Evolutionary conservation across 2,888 invertebrate genomes (phyloP).

Genomic region (Oscheius sp.): DNA sequence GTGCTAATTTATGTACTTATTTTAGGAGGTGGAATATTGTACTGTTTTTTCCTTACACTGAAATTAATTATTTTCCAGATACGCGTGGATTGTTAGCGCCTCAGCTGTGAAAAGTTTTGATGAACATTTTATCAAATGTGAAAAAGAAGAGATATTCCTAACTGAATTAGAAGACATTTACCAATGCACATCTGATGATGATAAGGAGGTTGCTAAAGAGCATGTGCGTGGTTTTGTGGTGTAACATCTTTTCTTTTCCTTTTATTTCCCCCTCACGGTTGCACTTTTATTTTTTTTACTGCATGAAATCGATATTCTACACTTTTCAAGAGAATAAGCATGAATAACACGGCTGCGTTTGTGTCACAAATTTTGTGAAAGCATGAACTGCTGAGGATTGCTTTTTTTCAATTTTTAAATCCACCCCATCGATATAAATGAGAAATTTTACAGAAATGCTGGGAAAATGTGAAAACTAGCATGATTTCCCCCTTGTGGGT

Average conservation of each 20-base stretch:
- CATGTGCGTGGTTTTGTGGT: slow-evolving; percentile 43
- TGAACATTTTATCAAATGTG: slow-evolving; percentile 54
- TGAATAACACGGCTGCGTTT: too few species aligned
- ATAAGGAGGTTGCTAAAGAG: slow-evolving; percentile 53
- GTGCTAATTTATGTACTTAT: slow-evolving; percentile 46
- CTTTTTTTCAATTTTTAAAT: not conserved
- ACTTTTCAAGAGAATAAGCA: too few species aligned
- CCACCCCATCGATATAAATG: not conserved
- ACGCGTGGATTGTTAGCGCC: slow-evolving; percentile 49
- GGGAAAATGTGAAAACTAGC: slow-evolving; percentile 46
- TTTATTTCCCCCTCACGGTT: not conserved
- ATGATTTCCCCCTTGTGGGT: slow-evolving; percentile 54
- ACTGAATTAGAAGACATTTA: slow-evolving; percentile 48
- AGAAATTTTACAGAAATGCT: slow-evolving; percentile 56
- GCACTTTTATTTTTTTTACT: not conserved
- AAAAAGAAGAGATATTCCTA: slow-evolving; percentile 57
- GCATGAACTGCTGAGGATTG: not conserved
- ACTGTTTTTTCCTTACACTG: slow-evolving; percentile 12
- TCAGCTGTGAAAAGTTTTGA: slow-evolving; percentile 55
- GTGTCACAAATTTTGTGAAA: not conserved
- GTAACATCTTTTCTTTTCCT: slow-evolving; percentile 37
- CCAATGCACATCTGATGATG: slow-evolving; percentile 55
- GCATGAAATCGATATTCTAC: not conserved
- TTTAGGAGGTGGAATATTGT: slow-evolving; percentile 44
- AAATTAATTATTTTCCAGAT: too few species aligned